Conservation (phyloP, 2,888 invertebrate species). For the Dolomedes plantarius region DNA sequence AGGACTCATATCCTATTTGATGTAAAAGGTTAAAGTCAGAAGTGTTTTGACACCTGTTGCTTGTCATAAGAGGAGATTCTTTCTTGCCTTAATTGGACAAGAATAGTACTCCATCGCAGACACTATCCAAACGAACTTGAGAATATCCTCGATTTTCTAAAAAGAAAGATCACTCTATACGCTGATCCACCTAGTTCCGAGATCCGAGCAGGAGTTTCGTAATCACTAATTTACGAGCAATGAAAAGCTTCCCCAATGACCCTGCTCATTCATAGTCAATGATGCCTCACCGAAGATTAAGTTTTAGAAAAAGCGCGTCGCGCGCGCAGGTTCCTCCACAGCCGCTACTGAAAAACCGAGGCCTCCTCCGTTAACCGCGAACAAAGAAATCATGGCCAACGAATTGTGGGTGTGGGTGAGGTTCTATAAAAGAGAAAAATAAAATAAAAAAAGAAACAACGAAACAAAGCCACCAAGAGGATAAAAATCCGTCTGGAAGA, state of each 20-base stretch:
- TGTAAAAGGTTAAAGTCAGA: no score
- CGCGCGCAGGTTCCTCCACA: background rate
- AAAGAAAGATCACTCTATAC: no score
- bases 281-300: background rate
- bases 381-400: slow-evolving; percentile 4
- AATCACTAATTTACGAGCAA: background rate
- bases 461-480: background rate
- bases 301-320: background rate
- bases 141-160: no score
- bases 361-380: background rate
- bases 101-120: no score
- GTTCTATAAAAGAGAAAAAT: background rate
- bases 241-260: background rate
- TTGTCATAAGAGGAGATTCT: no score
- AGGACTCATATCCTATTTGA: no score
- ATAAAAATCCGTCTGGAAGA: slow-evolving; percentile 2
- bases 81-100: no score
- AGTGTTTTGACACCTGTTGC: no score
- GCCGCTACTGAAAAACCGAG: background rate
- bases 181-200: no score
- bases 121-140: no score
- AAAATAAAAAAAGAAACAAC: background rate
- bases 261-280: slow-evolving; percentile 12
- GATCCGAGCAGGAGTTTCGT: background rate
- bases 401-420: slow-evolving; percentile 42